Percentiles rank a stretch among this genome's conserved stretches.
These are phyloP conservation scores for Drosophila sechellia DNA, from an alignment of 1,140 invertebrate species.

Conservation along the genomic window DNA sequence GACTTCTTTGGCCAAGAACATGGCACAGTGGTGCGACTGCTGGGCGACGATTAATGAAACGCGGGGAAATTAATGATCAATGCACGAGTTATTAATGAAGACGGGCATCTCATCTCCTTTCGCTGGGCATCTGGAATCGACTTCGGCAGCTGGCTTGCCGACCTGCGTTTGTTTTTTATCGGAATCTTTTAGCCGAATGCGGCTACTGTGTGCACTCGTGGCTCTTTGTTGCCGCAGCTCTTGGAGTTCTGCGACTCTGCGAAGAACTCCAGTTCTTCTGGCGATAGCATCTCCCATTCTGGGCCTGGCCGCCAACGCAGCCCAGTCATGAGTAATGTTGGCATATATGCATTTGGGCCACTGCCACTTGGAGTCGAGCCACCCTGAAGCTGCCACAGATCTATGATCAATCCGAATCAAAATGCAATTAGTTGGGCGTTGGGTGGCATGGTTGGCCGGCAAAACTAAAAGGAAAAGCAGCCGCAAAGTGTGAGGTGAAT, in stretches of 20 bases:
- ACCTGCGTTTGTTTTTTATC: slow-evolving; percentile 56
- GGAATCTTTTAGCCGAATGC: slow-evolving; percentile 74
- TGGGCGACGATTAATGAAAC: slow-evolving; percentile 70
- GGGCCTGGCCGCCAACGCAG: slow-evolving; percentile 40
- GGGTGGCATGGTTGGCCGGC: slow-evolving; percentile 18
- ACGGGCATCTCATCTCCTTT: slow-evolving; percentile 3
- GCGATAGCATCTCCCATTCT: slow-evolving; percentile 15
- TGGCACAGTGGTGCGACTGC: not conserved
- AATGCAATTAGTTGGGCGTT: slow-evolving; percentile 45
- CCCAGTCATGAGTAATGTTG: slow-evolving; percentile 42
- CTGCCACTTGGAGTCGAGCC: not conserved
- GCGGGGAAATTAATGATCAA: slow-evolving; percentile 80
- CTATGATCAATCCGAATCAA: slow-evolving; percentile 57
- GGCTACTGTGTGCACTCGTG: slow-evolving; percentile 68
- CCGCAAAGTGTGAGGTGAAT: slow-evolving; percentile 7
- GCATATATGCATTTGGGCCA: slow-evolving; percentile 12
- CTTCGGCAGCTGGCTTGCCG: slow-evolving; percentile 30
- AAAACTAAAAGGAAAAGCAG: slow-evolving; percentile 12
- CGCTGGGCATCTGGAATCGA: slow-evolving; percentile 6
- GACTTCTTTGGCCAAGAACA: not conserved
- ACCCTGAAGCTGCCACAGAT: slow-evolving; percentile 49
- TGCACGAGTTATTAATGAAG: slow-evolving; percentile 76
- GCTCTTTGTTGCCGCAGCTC: slow-evolving; percentile 12
- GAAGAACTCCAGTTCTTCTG: not conserved
- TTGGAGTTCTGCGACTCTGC: not conserved